Evolutionary conservation across 2,797 vertebrate genomes (phyloP).

Genomic region (Hypotaenidia okinawae): DNA sequence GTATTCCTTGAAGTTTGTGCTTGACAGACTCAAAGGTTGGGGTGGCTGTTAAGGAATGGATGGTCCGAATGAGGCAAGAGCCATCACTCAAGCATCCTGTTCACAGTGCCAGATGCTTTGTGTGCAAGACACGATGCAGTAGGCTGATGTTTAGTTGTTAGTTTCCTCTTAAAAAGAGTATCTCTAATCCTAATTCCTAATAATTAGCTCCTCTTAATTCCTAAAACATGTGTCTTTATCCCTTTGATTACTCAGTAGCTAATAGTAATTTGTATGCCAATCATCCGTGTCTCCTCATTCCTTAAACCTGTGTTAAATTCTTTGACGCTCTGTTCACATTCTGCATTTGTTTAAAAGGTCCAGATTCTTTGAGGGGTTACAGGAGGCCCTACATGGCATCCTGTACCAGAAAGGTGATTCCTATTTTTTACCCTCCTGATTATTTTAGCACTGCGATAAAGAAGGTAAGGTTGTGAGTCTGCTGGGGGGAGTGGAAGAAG

Average conservation of each 20-base stretch:
- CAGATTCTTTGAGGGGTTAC: rapidly evolving
- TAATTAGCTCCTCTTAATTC: slow-evolving; percentile 22
- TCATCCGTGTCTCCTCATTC: neutral
- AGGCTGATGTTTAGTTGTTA: neutral
- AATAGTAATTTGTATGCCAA: slow-evolving; percentile 5
- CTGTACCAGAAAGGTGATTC: neutral
- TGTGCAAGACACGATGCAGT: neutral
- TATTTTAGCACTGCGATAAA: neutral
- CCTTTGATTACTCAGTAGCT: slow-evolving; percentile 8
- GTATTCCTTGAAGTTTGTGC: neutral
- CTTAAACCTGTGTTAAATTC: neutral
- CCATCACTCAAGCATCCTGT: neutral
- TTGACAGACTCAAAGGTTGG: neutral
- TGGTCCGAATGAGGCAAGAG: neutral
- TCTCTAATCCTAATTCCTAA: slow-evolving; percentile 13
- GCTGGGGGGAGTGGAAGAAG: neutral
- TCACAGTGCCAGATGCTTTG: neutral
- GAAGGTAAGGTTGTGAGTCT: neutral
- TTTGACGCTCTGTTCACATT: neutral
- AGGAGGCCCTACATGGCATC: neutral
- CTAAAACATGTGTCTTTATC: slow-evolving; percentile 14
- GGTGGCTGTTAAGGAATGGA: neutral
- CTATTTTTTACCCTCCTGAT: neutral
- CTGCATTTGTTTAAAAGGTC: neutral
- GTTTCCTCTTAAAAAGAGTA: neutral